Conservation (phyloP, 2,113 vertebrate genomes). For the Chaetorhynchus papuensis region DNA sequence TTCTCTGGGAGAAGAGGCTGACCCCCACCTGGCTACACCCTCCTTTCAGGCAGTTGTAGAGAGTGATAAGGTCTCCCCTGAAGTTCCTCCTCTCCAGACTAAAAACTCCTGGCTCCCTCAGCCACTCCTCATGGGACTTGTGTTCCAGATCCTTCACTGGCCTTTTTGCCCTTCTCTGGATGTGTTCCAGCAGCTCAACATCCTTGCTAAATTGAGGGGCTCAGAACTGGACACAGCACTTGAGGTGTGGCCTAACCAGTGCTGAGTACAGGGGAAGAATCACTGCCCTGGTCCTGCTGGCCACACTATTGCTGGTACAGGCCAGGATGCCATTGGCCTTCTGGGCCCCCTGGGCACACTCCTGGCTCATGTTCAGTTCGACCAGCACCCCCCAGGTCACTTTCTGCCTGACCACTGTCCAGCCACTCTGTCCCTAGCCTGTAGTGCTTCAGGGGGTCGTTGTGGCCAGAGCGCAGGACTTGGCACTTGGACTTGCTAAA, state of each 20-base stretch:
- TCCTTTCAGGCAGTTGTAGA: neutral
- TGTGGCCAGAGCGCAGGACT: neutral
- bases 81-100: accelerated
- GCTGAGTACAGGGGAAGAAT: neutral
- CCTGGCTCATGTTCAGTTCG: neutral
- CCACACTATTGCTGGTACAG: neutral
- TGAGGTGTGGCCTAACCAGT: accelerated
- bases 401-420: neutral
- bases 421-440: neutral
- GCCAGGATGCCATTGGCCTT: neutral
- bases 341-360: neutral
- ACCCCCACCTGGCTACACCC: too few relatives aligned
- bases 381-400: neutral
- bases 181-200: accelerated
- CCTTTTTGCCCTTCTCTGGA: neutral
- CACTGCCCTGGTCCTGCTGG: neutral
- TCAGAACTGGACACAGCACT: neutral
- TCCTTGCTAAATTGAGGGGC: neutral
- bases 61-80: neutral
- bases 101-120: neutral
- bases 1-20: neutral
- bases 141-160: neutral
- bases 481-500: neutral
- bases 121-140: neutral
- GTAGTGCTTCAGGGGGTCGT: accelerated